phyloP scores from a whole-genome alignment of 2,797 vertebrate species.

The Lindbergichthys nudifrons region DNA sequence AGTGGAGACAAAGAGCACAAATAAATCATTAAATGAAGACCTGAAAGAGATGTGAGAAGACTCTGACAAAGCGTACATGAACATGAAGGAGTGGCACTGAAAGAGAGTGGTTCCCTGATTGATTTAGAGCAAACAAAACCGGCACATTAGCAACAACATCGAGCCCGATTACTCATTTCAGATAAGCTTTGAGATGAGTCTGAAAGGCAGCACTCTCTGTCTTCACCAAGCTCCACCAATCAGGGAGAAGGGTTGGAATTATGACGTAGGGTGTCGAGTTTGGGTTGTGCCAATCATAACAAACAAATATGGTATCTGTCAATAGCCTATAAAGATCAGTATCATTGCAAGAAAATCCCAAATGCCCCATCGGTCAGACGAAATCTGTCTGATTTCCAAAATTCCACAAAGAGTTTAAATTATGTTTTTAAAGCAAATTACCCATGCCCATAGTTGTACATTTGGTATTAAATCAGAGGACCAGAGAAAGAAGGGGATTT shows the following conservation, averaged over 20 bases:
- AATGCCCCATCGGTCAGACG: not conserved
- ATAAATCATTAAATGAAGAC: conserved; percentile 53
- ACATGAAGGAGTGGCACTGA: conserved; percentile 15
- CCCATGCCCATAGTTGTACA: not conserved
- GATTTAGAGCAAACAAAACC: conserved; percentile 43
- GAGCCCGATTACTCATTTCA: conserved; percentile 18
- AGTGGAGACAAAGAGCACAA: conserved; percentile 41
- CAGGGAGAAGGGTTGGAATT: conserved; percentile 23
- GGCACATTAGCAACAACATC: conserved; percentile 11
- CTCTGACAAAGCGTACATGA: conserved; percentile 19
- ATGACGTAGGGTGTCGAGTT: not conserved
- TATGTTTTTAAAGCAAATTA: conserved; percentile 15
- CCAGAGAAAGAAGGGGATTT: not conserved
- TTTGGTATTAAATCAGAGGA: not conserved
- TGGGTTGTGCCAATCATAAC: conserved; percentile 7
- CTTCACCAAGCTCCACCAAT: conserved; percentile 7
- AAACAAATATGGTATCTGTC: conserved; percentile 10
- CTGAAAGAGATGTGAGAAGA: conserved; percentile 31
- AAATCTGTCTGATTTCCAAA: conserved; percentile 1
- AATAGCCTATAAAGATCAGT: conserved; percentile 5
- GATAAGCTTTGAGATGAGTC: not conserved
- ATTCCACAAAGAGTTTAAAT: not conserved
- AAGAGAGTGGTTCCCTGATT: conserved; percentile 29
- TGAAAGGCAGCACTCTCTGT: conserved; percentile 15
- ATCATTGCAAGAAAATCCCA: not conserved